Evolutionary conservation across 92 coral and sea anemone species (phyloP).

Genomic region (Umimayanthus kanabou): DNA sequence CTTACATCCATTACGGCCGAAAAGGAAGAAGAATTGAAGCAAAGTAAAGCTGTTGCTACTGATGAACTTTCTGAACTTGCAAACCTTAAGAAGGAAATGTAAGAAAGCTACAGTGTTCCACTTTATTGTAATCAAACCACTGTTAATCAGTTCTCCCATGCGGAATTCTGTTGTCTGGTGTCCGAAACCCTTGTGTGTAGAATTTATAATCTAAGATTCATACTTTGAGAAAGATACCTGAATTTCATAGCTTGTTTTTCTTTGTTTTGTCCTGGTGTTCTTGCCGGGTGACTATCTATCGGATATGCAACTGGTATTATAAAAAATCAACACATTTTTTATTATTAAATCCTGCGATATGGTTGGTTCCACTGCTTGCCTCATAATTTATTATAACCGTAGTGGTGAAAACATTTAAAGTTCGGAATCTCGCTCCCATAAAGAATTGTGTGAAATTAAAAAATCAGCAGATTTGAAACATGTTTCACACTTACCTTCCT

Average conservation of each 20-base stretch:
- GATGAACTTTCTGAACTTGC: constrained; percentile 54
- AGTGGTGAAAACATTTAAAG: background rate
- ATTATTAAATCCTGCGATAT: background rate
- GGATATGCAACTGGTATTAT: no score
- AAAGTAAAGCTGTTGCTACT: constrained; percentile 61
- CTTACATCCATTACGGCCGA: constrained; percentile 53
- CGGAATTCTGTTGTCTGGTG: background rate
- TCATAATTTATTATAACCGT: background rate
- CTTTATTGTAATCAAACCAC: background rate
- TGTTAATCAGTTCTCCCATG: no score
- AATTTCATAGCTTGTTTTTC: no score
- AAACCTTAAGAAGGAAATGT: constrained; percentile 61
- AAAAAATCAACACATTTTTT: background rate
- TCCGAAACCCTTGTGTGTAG: background rate
- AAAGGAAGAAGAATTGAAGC: constrained; percentile 66
- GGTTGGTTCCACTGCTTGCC: no score
- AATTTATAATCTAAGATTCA: background rate
- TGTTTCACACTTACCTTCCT: background rate
- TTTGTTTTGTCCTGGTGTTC: background rate
- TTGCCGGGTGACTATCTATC: background rate
- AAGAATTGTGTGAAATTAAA: no score
- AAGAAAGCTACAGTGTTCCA: constrained; percentile 32
- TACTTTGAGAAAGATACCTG: background rate
- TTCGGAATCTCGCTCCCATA: no score
- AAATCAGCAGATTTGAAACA: background rate